Evolutionary conservation across 1,140 invertebrate species (phyloP), one percentile per base, ranked within the genome.

Genomic region (Caenorhabditis tropicalis): DNA sequence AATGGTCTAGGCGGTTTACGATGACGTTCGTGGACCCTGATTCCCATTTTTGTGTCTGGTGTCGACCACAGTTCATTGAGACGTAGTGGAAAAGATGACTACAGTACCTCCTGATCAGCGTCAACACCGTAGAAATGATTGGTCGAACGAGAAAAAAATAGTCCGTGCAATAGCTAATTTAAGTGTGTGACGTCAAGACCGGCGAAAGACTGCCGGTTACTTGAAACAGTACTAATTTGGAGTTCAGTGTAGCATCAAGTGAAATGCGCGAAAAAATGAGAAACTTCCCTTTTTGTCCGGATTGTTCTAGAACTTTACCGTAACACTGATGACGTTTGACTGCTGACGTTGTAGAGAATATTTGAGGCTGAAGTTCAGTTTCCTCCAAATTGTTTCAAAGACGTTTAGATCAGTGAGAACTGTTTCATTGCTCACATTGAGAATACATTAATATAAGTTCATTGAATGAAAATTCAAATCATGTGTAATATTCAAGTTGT

Each of bases 271-370:
- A 43, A 43, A 74, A 74, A 74, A 36, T 36, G 12, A 58, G 58
- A 74, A 43, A 43, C 36, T 74, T 74, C 36, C 36, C 16, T 74
- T 74, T 39, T 43, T 31, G 15, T 43, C 65, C n/a, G 65, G 65
- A 74, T 74, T 74, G 65, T 74, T 46, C 65, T 10, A 43, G 53
- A 56, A 56, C 53, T 56, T 21, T 56, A 56, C 53, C 53, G 53
- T 56, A n/a, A 51, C 0, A 27, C 21, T 27, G 53, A 56, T 56
- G 65, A 24, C 29, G 65, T 46, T 21, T 5, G 21, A 27, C 9
- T 56, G 36, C 21, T 74, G 65, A 56, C 53, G 53, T 56, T 19
- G 19, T 46, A 16, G 29, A 43, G 24, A 24, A 65, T 65, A 36
- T 65, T 33, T 33, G 58, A 36, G 15, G 31, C 15, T 19, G 58